Evolutionary conservation across 2,113 vertebrate species (phyloP).

Genomic region (Marmota flaviventris): DNA sequence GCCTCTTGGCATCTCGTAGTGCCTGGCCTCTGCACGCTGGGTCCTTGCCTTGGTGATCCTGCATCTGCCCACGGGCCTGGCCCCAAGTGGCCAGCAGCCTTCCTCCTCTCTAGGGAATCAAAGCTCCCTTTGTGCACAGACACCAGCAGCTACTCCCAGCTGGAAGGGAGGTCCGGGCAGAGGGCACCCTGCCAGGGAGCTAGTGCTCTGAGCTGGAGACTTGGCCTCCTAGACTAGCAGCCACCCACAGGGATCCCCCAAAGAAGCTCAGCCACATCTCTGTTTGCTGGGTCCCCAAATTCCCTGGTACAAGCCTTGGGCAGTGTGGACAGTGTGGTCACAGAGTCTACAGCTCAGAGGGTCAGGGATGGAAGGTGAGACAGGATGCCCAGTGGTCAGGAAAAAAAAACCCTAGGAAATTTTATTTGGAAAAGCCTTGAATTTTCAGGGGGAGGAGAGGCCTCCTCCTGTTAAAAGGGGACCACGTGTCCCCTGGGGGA

Average conservation of each 20-base stretch:
- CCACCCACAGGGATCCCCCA: not conserved
- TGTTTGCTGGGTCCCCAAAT: not conserved
- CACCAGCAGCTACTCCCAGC: slow-evolving; percentile 4
- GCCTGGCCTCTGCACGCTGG: not conserved
- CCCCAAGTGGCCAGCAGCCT: slow-evolving; percentile 34
- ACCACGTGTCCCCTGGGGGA: not conserved
- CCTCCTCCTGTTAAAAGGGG: not conserved
- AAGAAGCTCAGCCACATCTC: not conserved
- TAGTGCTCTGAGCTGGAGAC: not conserved
- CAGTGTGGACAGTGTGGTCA: not conserved
- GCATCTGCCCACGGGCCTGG: not conserved
- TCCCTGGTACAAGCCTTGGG: not conserved
- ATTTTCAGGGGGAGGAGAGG: not conserved
- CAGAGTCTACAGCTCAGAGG: not conserved
- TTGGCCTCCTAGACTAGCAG: not conserved
- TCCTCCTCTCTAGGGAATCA: slow-evolving; percentile 69
- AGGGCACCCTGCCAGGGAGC: slow-evolving; percentile 9
- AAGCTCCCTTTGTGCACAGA: slow-evolving; percentile 77
- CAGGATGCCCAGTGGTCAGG: not conserved
- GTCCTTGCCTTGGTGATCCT: not conserved
- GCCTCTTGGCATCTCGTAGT: not conserved
- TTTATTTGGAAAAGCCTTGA: not conserved
- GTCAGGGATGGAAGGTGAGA: not conserved
- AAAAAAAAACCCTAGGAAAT: not conserved
- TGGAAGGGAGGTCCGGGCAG: slow-evolving; percentile 41